These are phyloP conservation scores for Tenthredo scrophulariae DNA, from an alignment of 2,888 invertebrate genomes.

Conservation along the genomic window DNA sequence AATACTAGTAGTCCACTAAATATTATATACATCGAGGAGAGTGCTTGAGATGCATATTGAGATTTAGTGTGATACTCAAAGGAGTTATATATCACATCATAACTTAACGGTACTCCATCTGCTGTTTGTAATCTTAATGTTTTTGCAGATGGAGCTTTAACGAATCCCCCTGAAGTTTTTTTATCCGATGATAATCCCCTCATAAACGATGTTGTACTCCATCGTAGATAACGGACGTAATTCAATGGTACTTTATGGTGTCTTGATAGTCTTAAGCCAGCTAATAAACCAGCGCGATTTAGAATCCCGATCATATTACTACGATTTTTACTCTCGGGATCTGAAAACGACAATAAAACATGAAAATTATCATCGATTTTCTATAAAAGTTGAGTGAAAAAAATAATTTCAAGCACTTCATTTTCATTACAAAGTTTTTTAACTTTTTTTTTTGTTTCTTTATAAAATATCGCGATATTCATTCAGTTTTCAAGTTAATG, in stretches of 20 bases:
- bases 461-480: not conserved
- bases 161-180: not conserved
- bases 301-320: constrained; percentile 12
- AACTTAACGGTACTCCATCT: constrained; percentile 72
- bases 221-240: not conserved
- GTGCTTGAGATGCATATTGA: constrained; percentile 66
- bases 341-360: not conserved
- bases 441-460: not conserved
- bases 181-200: not conserved
- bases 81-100: constrained; percentile 73
- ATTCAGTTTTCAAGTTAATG: too few species aligned
- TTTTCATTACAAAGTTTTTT: not conserved
- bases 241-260: not conserved
- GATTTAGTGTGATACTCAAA: constrained; percentile 67
- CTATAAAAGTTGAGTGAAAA: not conserved
- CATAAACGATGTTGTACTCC: not conserved
- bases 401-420: not conserved
- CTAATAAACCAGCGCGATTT: not conserved
- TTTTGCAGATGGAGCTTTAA: not conserved
- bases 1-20: constrained; percentile 58
- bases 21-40: constrained; percentile 58
- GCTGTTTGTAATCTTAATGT: constrained; percentile 40
- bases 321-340: not conserved
- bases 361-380: not conserved
- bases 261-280: not conserved